A percentile compares a stretch with the other conserved stretches of the same genome.
phyloP scores from a whole-genome alignment of 2,797 vertebrate species.

The Peromyscus eremicus region DNA sequence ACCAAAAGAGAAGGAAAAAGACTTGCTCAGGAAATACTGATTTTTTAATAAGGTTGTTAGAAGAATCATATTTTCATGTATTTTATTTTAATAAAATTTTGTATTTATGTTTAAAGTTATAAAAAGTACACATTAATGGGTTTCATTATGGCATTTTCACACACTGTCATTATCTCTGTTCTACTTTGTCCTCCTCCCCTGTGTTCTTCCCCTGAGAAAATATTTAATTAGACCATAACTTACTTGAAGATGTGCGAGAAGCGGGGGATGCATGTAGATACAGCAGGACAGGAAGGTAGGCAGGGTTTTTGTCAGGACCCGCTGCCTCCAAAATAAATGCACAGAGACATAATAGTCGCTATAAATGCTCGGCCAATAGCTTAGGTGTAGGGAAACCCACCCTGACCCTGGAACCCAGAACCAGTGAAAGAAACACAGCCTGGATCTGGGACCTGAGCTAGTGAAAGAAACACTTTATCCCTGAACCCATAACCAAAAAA shows the following conservation, averaged over 20 bases:
- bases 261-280: neutral
- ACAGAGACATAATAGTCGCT: neutral
- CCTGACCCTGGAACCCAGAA: too few species aligned
- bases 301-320: neutral
- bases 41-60: neutral
- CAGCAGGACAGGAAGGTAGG: neutral
- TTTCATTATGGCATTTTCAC: neutral
- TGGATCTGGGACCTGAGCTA: too few species aligned
- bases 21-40: neutral
- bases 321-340: neutral
- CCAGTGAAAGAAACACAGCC: too few species aligned
- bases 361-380: neutral
- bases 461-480: too few species aligned
- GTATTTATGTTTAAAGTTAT: neutral
- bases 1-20: neutral
- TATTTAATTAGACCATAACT: neutral
- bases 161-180: neutral
- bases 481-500: too few species aligned
- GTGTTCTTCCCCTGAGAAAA: neutral
- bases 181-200: neutral
- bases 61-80: neutral
- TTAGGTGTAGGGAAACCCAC: neutral
- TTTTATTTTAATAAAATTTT: neutral
- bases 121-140: neutral
- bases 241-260: neutral